Evolutionary conservation across 2,888 invertebrate species (phyloP).

Genomic region (Orthosia cruda): DNA sequence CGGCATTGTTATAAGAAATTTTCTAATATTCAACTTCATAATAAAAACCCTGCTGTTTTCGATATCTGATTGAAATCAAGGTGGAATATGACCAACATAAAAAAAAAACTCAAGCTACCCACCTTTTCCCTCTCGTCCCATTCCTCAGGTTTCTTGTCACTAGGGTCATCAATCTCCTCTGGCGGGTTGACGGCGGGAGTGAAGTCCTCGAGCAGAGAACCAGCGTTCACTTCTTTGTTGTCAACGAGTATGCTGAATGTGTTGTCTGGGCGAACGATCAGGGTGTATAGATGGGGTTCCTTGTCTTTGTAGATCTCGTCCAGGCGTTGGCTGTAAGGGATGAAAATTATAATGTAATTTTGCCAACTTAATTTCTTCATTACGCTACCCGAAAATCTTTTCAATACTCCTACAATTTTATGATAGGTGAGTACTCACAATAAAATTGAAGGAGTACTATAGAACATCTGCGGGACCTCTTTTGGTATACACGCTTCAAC

Average conservation of each 20-base stretch:
- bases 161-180: conserved; percentile 98
- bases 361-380: not conserved
- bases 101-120: not conserved
- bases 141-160: conserved; percentile 96
- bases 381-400: too few relatives aligned
- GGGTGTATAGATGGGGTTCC: conserved; percentile 98
- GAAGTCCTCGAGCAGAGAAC: conserved; percentile 97
- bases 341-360: not conserved
- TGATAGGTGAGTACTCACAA: too few relatives aligned
- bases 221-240: conserved; percentile 96
- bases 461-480: too few relatives aligned
- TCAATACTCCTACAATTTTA: too few relatives aligned
- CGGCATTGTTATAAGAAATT: too few relatives aligned
- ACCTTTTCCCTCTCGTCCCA: conserved; percentile 97
- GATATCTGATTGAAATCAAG: not conserved
- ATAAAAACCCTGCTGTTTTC: not conserved
- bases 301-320: conserved; percentile 98
- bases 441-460: too few relatives aligned
- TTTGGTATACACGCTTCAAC: too few relatives aligned
- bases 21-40: too few relatives aligned
- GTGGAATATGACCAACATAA: not conserved
- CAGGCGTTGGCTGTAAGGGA: conserved; percentile 92
- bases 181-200: conserved; percentile 99
- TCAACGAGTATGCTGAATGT: conserved; percentile 98
- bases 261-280: conserved; percentile 98